phyloP scores from a whole-genome alignment of 1,140 invertebrate genomes.

The Camponotus floridanus region DNA sequence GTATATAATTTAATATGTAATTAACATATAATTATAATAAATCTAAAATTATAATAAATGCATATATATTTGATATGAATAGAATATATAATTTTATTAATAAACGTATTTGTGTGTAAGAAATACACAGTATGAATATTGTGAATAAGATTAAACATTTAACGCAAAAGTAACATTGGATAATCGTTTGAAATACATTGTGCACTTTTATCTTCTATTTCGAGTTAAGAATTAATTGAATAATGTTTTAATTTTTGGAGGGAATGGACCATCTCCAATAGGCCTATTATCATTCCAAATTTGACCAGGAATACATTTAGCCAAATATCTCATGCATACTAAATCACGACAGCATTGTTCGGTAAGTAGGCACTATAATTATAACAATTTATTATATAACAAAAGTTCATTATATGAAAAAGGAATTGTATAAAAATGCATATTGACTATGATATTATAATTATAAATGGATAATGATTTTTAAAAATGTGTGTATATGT shows the following conservation, averaged over 20 bases:
- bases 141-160: background rate
- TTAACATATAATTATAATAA: background rate
- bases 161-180: background rate
- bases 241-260: background rate
- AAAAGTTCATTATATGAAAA: background rate
- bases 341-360: conserved; percentile 19
- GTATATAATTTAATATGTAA: too few species aligned
- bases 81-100: background rate
- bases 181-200: background rate
- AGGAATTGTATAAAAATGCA: background rate
- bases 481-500: background rate
- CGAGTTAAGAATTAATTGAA: background rate
- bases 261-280: background rate
- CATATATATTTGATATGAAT: background rate
- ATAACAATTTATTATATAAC: background rate
- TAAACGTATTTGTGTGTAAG: background rate
- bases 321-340: background rate
- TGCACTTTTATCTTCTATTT: background rate
- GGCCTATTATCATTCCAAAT: background rate
- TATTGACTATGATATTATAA: background rate
- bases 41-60: background rate
- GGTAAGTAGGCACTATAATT: background rate
- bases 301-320: background rate
- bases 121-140: background rate
- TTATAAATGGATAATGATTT: background rate